Conservation (phyloP, 2,888 invertebrate genomes). For the Dastarcus helophoroides region DNA sequence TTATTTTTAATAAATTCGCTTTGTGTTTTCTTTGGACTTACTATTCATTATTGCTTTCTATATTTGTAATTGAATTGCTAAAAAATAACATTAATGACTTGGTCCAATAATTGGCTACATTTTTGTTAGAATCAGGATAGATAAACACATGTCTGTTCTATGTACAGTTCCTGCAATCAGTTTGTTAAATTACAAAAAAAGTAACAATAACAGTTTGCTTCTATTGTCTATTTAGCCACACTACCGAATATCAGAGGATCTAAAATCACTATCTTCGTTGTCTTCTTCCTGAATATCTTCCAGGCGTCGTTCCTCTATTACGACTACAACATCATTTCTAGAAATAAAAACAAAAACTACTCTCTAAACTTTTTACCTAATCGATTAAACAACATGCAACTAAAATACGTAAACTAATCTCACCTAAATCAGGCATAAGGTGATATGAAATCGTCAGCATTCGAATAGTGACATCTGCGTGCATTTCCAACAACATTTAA, state of each 20-base stretch:
- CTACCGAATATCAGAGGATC: slow-evolving; percentile 10
- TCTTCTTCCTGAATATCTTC: slow-evolving; percentile 35
- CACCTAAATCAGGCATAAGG: slow-evolving; percentile 31
- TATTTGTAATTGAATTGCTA: too few relatives aligned
- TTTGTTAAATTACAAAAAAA: too few relatives aligned
- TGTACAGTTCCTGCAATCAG: too few relatives aligned
- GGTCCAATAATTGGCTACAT: too few relatives aligned
- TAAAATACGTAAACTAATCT: slow-evolving; percentile 10
- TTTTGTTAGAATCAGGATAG: too few relatives aligned
- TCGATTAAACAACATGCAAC: slow-evolving; percentile 1
- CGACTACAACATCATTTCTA: slow-evolving; percentile 32
- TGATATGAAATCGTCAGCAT: slow-evolving; percentile 28
- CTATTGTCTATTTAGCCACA: too few relatives aligned
- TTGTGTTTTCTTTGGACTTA: too few relatives aligned
- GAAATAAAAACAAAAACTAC: slow-evolving; percentile 26
- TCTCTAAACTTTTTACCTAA: slow-evolving; percentile 7
- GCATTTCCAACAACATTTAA: slow-evolving; percentile 13
- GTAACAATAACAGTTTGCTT: too few relatives aligned
- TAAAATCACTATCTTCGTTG: slow-evolving; percentile 30
- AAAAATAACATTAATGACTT: too few relatives aligned
- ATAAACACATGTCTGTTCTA: too few relatives aligned
- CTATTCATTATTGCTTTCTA: too few relatives aligned
- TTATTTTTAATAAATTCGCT: too few relatives aligned
- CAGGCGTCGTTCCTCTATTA: slow-evolving; percentile 30
- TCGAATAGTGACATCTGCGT: slow-evolving; percentile 30